These are phyloP conservation scores for Dynastes grantii DNA, from an alignment of 2,888 invertebrate genomes.

Conservation along the genomic window DNA sequence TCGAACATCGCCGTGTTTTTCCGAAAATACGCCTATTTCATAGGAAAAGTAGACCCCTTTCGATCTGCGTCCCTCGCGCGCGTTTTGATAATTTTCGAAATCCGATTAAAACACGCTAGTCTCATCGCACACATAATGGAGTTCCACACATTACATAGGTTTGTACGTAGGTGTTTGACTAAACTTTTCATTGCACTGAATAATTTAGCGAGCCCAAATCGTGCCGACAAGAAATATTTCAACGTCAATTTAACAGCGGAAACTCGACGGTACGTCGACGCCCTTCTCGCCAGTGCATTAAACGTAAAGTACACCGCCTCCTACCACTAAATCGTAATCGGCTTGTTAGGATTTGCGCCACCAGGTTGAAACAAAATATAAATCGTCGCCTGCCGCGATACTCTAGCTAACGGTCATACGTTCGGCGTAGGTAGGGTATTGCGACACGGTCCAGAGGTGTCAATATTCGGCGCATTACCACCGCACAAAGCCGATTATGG, in stretches of 20 bases:
- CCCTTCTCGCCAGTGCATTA: not conserved
- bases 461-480: conserved; percentile 29
- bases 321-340: conserved; percentile 17
- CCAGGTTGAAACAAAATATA: conserved; percentile 18
- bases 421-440: too few species aligned
- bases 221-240: conserved; percentile 3
- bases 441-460: conserved; percentile 8
- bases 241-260: conserved; percentile 13
- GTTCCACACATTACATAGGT: not conserved
- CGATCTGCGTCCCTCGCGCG: too few species aligned
- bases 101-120: too few species aligned
- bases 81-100: too few species aligned
- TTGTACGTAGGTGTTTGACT: not conserved
- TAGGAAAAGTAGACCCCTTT: too few species aligned
- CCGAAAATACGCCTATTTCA: too few species aligned
- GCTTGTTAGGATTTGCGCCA: conserved; percentile 22
- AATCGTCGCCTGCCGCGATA: not conserved
- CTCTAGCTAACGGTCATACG: too few species aligned
- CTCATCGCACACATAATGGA: not conserved
- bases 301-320: conserved; percentile 1
- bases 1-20: too few species aligned
- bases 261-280: not conserved
- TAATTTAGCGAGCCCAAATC: conserved; percentile 5
- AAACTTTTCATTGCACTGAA: not conserved
- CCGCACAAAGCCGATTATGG: conserved; percentile 29